These are phyloP conservation scores for Eubasilissa regina DNA, from an alignment of 1,140 invertebrate species.

Conservation along the genomic window DNA sequence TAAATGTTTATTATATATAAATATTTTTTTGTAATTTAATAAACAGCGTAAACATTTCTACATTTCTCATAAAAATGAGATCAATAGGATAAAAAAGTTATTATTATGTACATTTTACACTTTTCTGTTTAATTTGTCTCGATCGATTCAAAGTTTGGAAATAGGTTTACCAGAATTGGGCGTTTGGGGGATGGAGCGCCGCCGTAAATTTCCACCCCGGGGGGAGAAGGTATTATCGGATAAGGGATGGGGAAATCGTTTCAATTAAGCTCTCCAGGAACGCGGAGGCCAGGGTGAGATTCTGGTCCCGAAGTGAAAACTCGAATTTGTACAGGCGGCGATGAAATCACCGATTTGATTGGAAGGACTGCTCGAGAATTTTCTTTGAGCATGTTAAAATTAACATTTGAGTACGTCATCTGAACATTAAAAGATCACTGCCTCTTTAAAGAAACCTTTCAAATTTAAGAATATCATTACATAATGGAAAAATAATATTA, in stretches of 20 bases:
- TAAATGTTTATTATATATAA: no score
- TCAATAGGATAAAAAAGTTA: no score
- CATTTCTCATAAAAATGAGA: no score
- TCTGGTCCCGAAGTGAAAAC: conserved; percentile 21
- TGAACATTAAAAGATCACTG: no score
- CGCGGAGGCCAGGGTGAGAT: conserved; percentile 26
- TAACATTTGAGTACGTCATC: no score
- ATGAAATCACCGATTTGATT: conserved; percentile 27
- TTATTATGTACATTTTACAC: neutral
- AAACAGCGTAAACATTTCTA: no score
- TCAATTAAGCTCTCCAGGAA: conserved; percentile 51
- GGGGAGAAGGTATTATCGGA: conserved; percentile 22
- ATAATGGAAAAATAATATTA: no score
- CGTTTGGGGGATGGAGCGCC: neutral
- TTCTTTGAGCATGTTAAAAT: no score
- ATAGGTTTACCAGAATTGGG: conserved; percentile 22
- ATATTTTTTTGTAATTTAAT: no score
- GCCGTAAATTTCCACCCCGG: conserved; percentile 47
- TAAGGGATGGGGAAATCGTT: conserved; percentile 34
- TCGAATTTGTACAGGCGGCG: neutral
- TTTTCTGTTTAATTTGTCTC: neutral
- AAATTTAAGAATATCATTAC: no score
- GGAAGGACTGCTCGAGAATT: no score
- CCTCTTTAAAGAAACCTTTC: no score
- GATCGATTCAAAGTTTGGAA: conserved; percentile 22